Evolutionary conservation across 2,113 vertebrate genomes (phyloP).

Genomic region (Accipiter virgatus): DNA sequence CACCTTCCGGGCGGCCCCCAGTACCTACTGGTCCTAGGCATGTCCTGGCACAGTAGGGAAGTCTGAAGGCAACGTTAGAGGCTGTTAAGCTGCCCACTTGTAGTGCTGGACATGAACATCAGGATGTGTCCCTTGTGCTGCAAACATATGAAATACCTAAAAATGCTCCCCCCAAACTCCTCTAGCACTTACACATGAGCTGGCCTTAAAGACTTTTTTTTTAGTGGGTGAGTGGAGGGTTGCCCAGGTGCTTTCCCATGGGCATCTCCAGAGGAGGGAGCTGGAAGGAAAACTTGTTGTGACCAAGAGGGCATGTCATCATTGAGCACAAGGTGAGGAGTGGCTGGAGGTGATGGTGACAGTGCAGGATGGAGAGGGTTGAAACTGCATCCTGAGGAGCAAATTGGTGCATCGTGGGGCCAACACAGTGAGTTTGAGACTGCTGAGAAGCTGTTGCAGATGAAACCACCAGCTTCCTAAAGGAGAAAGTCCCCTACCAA

Average conservation of each 20-base stretch:
- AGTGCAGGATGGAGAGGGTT: neutral
- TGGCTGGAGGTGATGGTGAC: neutral
- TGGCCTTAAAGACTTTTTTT: neutral
- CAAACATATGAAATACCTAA: neutral
- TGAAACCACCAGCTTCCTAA: neutral
- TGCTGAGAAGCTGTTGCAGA: neutral
- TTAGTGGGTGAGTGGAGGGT: neutral
- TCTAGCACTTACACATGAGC: neutral
- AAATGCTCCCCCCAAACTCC: neutral
- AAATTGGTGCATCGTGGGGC: neutral
- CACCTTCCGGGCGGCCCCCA: neutral
- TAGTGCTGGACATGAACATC: neutral
- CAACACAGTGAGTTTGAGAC: fast-evolving
- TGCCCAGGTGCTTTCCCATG: neutral
- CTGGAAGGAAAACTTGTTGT: neutral
- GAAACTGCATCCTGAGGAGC: neutral
- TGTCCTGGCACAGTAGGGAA: neutral
- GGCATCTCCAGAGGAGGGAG: neutral
- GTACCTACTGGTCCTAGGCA: neutral
- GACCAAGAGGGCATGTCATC: neutral
- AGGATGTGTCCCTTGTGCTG: neutral
- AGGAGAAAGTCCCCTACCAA: neutral
- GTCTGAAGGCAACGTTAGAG: neutral
- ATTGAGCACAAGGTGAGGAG: fast-evolving
- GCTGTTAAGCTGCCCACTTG: neutral